These are phyloP conservation scores for Oryzias javanicus DNA, from an alignment of 2,113 vertebrate species.

Conservation along the genomic window DNA sequence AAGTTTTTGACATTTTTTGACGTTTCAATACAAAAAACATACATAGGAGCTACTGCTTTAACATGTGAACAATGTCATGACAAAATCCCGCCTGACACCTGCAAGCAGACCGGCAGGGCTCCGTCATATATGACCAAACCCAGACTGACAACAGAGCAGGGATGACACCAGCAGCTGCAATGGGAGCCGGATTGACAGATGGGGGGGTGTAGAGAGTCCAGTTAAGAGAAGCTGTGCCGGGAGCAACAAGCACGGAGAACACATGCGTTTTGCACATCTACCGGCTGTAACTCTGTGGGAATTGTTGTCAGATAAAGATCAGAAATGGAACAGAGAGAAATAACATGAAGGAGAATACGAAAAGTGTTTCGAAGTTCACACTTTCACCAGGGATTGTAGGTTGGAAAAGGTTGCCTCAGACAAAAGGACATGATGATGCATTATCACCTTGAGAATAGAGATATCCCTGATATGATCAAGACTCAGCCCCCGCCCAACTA, in stretches of 20 bases:
- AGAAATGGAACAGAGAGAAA: slow-evolving; percentile 27
- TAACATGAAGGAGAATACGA: slow-evolving; percentile 14
- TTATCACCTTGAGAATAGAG: background rate
- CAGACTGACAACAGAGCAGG: slow-evolving; percentile 37
- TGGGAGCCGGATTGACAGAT: slow-evolving; percentile 39
- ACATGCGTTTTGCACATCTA: slow-evolving; percentile 29
- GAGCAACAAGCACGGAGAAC: slow-evolving; percentile 25
- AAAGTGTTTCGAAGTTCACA: slow-evolving; percentile 17
- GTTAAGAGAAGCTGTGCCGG: slow-evolving; percentile 46
- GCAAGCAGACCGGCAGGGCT: slow-evolving; percentile 20
- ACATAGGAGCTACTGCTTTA: slow-evolving; percentile 3
- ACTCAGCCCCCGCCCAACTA: background rate
- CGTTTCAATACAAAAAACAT: too few species aligned
- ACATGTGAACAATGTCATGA: slow-evolving; percentile 21
- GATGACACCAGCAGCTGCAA: slow-evolving; percentile 32
- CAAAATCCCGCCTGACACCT: slow-evolving; percentile 27
- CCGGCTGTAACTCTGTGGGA: slow-evolving; percentile 26
- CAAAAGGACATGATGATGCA: slow-evolving; percentile 19
- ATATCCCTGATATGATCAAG: slow-evolving; percentile 4
- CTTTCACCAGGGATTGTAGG: background rate
- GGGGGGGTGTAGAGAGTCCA: slow-evolving; percentile 38
- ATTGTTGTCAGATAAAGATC: slow-evolving; percentile 46
- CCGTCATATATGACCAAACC: slow-evolving; percentile 27
- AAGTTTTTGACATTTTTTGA: too few species aligned
- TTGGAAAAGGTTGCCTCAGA: slow-evolving; percentile 1